These are phyloP conservation scores for Sebastolobus altivelis DNA, from an alignment of 2,797 vertebrate species.

Conservation along the genomic window DNA sequence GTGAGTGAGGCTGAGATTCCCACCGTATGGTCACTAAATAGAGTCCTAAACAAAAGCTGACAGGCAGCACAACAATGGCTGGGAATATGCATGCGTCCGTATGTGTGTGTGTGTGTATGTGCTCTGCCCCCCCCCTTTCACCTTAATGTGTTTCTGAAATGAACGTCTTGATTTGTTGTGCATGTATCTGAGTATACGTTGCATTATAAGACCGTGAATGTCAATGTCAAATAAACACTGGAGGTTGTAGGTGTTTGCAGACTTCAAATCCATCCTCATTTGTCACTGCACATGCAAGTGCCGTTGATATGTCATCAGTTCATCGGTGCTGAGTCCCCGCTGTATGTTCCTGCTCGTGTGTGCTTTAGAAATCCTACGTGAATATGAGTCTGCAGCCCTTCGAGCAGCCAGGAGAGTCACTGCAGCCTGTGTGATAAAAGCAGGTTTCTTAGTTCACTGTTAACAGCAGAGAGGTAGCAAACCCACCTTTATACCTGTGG, in stretches of 20 bases:
- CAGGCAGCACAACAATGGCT: slow-evolving; percentile 58
- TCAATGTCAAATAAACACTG: not conserved
- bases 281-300: not conserved
- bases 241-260: not conserved
- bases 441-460: not conserved
- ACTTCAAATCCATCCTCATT: not conserved
- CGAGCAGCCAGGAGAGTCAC: not conserved
- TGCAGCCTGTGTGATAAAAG: not conserved
- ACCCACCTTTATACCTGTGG: not conserved
- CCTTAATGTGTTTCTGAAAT: not conserved
- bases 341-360: not conserved
- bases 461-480: not conserved
- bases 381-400: not conserved
- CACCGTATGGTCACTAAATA: slow-evolving; percentile 79
- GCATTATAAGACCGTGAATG: not conserved
- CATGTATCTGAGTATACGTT: not conserved
- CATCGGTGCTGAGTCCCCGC: not conserved
- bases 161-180: not conserved
- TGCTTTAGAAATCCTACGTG: not conserved
- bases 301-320: not conserved
- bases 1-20: slow-evolving; percentile 60
- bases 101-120: not conserved
- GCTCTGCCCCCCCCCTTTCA: not conserved
- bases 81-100: slow-evolving; percentile 38
- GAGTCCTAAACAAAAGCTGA: slow-evolving; percentile 67